Base-by-base conservation (phyloP, 2,888 invertebrate genomes). In the Eustalomyia histrio region DNA sequence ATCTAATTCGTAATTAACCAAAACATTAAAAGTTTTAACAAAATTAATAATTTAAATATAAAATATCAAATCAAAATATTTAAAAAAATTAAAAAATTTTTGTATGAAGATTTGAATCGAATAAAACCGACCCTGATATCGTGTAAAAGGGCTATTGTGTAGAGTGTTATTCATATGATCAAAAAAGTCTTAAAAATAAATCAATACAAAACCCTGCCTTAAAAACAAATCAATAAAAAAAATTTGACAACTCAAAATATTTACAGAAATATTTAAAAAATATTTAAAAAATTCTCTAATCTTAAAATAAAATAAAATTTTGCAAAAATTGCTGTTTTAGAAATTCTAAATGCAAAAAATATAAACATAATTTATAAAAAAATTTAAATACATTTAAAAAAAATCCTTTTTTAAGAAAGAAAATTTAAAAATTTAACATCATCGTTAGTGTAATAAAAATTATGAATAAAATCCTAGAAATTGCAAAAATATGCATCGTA, bases 401-500 rank as follows among this genome's bases (percentile, higher is more conserved):
- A 29, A 29, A 29, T 6, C 7, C 29, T 29, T 6, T 29, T 21
- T 3, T 21, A 21, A 29, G 4, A 29, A 29, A 29, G 7, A 6
- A 29, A 29, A 29, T 29, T 7, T 17, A 16, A 52, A 29, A 16
- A 8, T 29, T 18, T n/a, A 12, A 33, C 24, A 14, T 2, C 43
- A 43, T 43, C 14, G 14, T 2, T 39, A 14, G 39, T 39, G 10
- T 39, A 39, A 39, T 39, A 39, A 39, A 29, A 29, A 39, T 43
- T 24, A 67, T 67, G 67, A 35, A 29, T 39, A 16, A 67, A 43
- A 14, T 24, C 21, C 39, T 55, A 10, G 39, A 43, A 39, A 21
- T 6, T n/a, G 1, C 1, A 7, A 10, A 60, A 68, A n/a, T 57
- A 81, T 81, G 81, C 78, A 74, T 69, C 53, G 68, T 17, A 81